A percentile compares a stretch with the other conserved stretches of the same genome.
Evolutionary conservation across 1,140 invertebrate genomes (phyloP).

Genomic region (Brachionus rotundiformis): DNA sequence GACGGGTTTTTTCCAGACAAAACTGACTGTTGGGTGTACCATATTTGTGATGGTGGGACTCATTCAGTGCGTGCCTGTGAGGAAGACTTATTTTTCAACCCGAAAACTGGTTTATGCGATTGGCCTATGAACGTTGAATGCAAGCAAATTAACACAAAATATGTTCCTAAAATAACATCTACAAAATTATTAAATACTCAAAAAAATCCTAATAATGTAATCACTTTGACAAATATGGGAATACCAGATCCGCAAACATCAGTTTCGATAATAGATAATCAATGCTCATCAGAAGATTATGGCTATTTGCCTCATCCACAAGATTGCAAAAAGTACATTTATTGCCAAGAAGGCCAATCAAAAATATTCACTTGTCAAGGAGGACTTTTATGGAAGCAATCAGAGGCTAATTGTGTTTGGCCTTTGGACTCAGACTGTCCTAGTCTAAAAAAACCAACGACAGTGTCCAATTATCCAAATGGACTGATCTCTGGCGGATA

Average conservation of each 20-base stretch:
- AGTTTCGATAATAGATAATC: neutral
- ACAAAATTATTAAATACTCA: neutral
- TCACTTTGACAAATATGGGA: neutral
- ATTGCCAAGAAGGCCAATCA: conserved; percentile 46
- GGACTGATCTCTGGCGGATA: neutral
- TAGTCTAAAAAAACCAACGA: conserved; percentile 39
- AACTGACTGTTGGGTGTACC: conserved; percentile 48
- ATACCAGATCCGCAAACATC: neutral
- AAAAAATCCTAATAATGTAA: neutral
- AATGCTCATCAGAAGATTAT: conserved; percentile 29
- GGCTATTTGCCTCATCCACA: conserved; percentile 22
- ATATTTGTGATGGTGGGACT: conserved; percentile 43
- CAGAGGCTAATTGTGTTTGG: conserved; percentile 50
- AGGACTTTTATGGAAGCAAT: conserved; percentile 37
- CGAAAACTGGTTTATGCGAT: conserved; percentile 39
- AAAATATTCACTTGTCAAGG: conserved; percentile 47
- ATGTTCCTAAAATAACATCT: conserved; percentile 1
- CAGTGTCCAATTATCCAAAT: neutral
- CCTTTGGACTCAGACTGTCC: conserved; percentile 51
- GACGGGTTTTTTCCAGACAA: conserved; percentile 51
- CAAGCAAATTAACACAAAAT: conserved; percentile 6
- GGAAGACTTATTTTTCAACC: conserved; percentile 44
- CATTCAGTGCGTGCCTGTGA: conserved; percentile 49
- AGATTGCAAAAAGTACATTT: conserved; percentile 50
- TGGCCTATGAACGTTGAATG: conserved; percentile 51